Evolutionary conservation across 1,140 invertebrate species (phyloP).

Genomic region (Steinernema feltiae): DNA sequence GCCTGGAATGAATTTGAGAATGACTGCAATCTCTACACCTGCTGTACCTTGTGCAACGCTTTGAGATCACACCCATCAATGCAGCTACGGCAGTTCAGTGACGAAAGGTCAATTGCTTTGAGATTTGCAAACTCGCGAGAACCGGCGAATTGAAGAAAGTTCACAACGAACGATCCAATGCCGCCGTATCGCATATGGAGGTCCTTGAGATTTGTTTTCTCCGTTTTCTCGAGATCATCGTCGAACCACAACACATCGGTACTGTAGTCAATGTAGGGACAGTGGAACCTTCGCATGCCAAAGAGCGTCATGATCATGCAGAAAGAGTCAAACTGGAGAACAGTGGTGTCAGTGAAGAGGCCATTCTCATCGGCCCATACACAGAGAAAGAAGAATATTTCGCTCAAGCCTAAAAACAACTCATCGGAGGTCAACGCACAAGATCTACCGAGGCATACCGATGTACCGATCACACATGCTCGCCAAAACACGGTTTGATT

Average conservation of each 20-base stretch:
- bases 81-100: not conserved
- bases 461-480: not conserved
- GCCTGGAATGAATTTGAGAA: not conserved
- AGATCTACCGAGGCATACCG: too few species aligned
- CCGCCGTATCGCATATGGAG: not conserved
- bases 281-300: not conserved
- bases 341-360: not conserved
- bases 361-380: not conserved
- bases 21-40: not conserved
- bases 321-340: not conserved
- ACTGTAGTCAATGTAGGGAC: not conserved
- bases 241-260: slow-evolving; percentile 4
- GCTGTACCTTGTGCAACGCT: not conserved
- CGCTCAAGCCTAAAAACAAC: too few species aligned
- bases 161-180: not conserved
- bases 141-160: not conserved
- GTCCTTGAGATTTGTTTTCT: not conserved
- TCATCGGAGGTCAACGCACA: too few species aligned
- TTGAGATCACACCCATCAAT: not conserved
- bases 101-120: not conserved
- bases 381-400: not conserved
- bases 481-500: not conserved
- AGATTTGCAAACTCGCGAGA: not conserved
- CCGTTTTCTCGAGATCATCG: not conserved
- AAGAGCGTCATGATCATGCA: not conserved